Base-by-base conservation (phyloP, 2,888 invertebrate species). In the Pandemis heparana region DNA sequence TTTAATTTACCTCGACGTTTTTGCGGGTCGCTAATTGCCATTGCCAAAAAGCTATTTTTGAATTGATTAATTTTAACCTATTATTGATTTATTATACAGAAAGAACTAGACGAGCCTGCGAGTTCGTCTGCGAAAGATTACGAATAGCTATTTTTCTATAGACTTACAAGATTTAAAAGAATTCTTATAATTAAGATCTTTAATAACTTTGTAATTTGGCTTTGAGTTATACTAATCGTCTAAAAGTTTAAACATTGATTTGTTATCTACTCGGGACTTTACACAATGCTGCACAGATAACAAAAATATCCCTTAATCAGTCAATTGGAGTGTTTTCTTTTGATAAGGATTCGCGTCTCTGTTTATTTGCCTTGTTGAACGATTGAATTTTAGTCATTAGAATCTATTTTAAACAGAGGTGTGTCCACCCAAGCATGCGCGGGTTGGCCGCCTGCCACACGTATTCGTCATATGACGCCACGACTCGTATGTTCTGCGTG, bases 401-500 rank as follows among this genome's bases (percentile, higher is more conserved):
- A 18, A 71, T 65, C 18, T 66, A 60, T 59, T 53, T 38, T 46
- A 14, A 32, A 43, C 43, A 32, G 60, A 69, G 71, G 71, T 75
- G 75, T 75, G 75, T 72, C 71, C 64, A 61, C 18, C 14, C 64
- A 18, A 39, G 53, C 39, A 60, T 53, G 23, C 43, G 5, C 12
- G 56, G 51, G 68, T 75, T 75, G 75, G 75, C 69, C 61, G 10
- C 18, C 9, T 23, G 71, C 71, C 68, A 72, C 62, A 59, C 60
- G 68, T 38, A 46, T 43, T n/a, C 56, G 56, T 46, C 68, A 41
- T 60, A 32, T 51, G 68, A 60, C 59, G 59, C 56, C 56, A 39
- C 32, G 5, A 32, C 23, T 32, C 23, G 23, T 32, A 32, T 32
- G 23, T 32, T 32, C 4, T n/a, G n/a, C n/a, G n/a, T n/a, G 7